Base-by-base conservation (phyloP, 1,140 invertebrate species). In the Holotrichia oblita region DNA sequence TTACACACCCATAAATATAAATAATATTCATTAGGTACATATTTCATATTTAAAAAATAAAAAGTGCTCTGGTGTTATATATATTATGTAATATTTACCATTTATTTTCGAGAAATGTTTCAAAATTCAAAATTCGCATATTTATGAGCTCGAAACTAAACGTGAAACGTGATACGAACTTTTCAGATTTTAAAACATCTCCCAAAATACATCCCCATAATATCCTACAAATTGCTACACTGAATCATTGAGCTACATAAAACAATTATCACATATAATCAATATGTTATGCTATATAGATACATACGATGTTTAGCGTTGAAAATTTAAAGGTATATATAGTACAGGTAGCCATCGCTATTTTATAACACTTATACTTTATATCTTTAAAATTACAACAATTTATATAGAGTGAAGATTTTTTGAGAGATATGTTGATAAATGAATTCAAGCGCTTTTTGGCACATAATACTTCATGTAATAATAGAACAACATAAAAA, bases 381-480 rank as follows among this genome's bases (percentile, higher is more conserved):
- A 17, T 7, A 55, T 6, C n/a, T 55, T 55, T n/a, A 55, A 6
- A 55, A 17, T 6, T 17, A 1, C n/a, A 55, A 14, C 14, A 55
- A 17, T 14, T 55, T 17, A 17, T 55, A 17, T 55, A 55, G 7
- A 17, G 48, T 17, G 17, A 4, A 17, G 17, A 55, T 17, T 7
- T 55, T 34, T 34, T 34, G 27, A 1, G 27, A 55, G 14, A 55
- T n/a, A 55, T 17, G 17, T 55, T 14, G n/a, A 17, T 55, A 69
- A 69, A 69, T 20, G 22, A 69, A 69, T 69, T n/a, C 6, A 17
- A 14, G 22, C 20, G 61, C 61, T 69, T 69, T 69, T 69, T 69
- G 61, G 61, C 61, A 69, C 61, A 69, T 27, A 69, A 69, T 69
- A 69, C 24, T 69, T 69, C 61, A 69, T 69, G 22, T 69, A 6